Percentiles rank a stretch among this genome's conserved stretches.
Conservation (phyloP, 1,140 invertebrate species). For the Phymastichus coffea region DNA sequence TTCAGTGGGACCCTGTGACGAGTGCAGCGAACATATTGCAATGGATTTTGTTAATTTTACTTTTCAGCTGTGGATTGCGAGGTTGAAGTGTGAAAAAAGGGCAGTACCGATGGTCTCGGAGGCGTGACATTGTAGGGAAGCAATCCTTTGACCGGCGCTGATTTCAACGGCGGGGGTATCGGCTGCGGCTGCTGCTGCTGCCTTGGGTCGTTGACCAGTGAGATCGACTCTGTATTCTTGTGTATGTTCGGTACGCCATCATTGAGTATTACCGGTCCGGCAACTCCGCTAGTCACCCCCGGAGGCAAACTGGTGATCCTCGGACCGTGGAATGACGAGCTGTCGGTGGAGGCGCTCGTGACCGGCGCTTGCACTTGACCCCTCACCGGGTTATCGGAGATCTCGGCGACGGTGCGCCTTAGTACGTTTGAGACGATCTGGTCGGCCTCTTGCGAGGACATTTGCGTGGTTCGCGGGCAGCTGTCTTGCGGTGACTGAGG, state of each 20-base stretch:
- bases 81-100: not conserved
- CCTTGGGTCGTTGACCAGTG: too few species aligned
- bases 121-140: slow-evolving; percentile 87
- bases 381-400: slow-evolving; percentile 25
- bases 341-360: slow-evolving; percentile 27
- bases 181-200: too few species aligned
- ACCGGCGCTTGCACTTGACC: slow-evolving; percentile 44
- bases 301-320: slow-evolving; percentile 52
- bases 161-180: slow-evolving; percentile 46
- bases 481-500: slow-evolving; percentile 10
- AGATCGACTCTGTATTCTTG: slow-evolving; percentile 39
- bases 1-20: slow-evolving; percentile 78
- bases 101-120: slow-evolving; percentile 65
- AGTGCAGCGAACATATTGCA: too few species aligned
- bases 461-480: not conserved
- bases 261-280: slow-evolving; percentile 50
- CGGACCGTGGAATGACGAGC: slow-evolving; percentile 36
- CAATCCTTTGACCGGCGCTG: slow-evolving; percentile 68
- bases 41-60: too few species aligned
- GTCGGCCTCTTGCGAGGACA: slow-evolving; percentile 8
- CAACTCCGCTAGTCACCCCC: slow-evolving; percentile 54
- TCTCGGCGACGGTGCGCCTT: too few species aligned
- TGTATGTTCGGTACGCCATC: slow-evolving; percentile 47
- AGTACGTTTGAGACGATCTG: slow-evolving; percentile 31
- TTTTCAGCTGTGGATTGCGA: not conserved